Conservation (phyloP, 2,113 vertebrate genomes). For the Puffinus mauretanicus region DNA sequence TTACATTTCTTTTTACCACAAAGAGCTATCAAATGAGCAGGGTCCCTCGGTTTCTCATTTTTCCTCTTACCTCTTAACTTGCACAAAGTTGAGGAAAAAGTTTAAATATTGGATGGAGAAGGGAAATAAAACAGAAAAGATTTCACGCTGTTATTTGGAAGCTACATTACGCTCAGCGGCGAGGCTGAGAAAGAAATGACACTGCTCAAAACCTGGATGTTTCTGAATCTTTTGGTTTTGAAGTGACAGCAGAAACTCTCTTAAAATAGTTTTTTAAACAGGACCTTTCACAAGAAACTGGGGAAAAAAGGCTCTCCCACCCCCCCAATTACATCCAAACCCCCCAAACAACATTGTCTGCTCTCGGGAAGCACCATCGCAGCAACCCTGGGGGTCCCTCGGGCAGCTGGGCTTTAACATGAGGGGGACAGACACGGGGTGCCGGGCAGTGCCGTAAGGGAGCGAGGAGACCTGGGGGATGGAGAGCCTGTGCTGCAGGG, state of each 20-base stretch:
- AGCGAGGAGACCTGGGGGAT: background rate
- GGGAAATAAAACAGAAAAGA: background rate
- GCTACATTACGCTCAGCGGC: accelerated
- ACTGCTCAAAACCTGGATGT: background rate
- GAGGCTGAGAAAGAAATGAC: background rate
- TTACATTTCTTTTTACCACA: background rate
- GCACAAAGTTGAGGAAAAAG: background rate
- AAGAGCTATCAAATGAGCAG: background rate
- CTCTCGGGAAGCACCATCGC: accelerated
- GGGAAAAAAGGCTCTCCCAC: background rate
- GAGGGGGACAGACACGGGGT: accelerated
- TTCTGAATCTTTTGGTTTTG: background rate
- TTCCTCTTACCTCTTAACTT: background rate
- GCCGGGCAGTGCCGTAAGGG: background rate
- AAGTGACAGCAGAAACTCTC: background rate
- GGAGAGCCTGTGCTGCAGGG: background rate
- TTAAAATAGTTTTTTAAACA: background rate
- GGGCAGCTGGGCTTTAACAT: background rate
- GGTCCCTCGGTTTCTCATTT: background rate
- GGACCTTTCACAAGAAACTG: background rate
- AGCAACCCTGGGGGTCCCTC: background rate
- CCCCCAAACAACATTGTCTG: background rate
- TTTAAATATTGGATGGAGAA: background rate
- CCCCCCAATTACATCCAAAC: background rate
- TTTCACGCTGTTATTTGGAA: background rate